Conservation (phyloP, 2,113 vertebrate genomes). For the Hirundichthys speculiger region DNA sequence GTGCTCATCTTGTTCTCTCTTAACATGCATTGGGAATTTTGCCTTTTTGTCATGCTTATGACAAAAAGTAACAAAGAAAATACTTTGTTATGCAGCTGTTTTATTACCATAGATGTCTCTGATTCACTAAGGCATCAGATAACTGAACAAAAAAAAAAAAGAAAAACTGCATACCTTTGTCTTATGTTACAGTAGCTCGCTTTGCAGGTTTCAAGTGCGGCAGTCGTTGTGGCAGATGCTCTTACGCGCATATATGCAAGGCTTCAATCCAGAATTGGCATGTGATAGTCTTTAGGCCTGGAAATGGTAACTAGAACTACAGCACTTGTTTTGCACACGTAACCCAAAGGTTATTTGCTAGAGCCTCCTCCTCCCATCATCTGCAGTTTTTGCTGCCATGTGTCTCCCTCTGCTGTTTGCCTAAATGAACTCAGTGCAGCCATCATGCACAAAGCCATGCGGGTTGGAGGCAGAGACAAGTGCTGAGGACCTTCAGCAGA, state of each 20-base stretch:
- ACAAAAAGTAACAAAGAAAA: background rate
- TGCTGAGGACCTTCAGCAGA: constrained; percentile 39
- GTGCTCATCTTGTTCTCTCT: background rate
- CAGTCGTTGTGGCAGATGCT: constrained; percentile 22
- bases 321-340: constrained; percentile 75
- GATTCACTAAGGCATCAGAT: constrained; percentile 10
- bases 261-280: constrained; percentile 43
- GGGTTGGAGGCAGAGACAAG: background rate
- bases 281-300: constrained; percentile 53
- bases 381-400: constrained; percentile 49
- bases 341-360: constrained; percentile 57
- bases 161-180: constrained; percentile 61
- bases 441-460: background rate
- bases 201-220: constrained; percentile 45
- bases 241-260: constrained; percentile 9
- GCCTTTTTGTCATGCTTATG: background rate
- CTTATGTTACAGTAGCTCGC: constrained; percentile 49
- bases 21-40: constrained; percentile 5
- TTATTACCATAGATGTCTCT: constrained; percentile 19
- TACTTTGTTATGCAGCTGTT: constrained; percentile 1
- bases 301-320: constrained; percentile 58
- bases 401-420: constrained; percentile 70
- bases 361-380: constrained; percentile 54
- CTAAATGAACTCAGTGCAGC: background rate
- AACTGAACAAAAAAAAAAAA: constrained; percentile 41